Evolutionary conservation across 2,113 vertebrate genomes (phyloP), one percentile per base, ranked within the genome.

Genomic region (Typhlomys cinereus): DNA sequence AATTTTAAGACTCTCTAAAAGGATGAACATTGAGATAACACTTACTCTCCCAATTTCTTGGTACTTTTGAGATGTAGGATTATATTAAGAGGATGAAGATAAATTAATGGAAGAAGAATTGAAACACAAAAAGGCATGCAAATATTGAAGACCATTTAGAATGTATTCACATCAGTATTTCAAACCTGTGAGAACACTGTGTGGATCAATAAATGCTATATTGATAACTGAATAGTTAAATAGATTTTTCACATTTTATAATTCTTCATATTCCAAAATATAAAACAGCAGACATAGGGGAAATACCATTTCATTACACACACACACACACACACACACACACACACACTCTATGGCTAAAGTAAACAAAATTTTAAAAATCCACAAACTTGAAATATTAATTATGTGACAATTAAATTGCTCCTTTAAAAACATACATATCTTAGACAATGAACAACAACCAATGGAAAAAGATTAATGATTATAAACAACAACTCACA

Each of bases 401-500:
- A 18, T 87, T 75, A 36, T 18, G 83, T 52, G 48, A 89, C 25
- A 75, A 39, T 4, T 20, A 70, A 76, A 12, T 23, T 36, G 12
- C 8, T 50, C 88, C 27, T 80, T 88, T 50, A 81, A 92, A 82
- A 78, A 50, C 66, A 36, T 66, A 48, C 13, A 59, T 71, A 46
- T 70, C 1, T 87, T 59, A 64, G 59, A 62, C 76, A 61, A 76
- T 59, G 79, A 50, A 44, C 3, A 61, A 31, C 20, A 89, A 29
- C 10, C 50, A 70, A 3, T 64, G 75, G 50, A 44, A 85, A 92
- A 92, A 54, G 10, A n/a, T 4, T 73, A 41, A 78, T 81, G 29
- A 61, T 50, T 80, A 9, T 21, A 92, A 71, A 31, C 74, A 88
- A 41, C n/a, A 85, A 92, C 39, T 94, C 39, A 85, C 31, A 54